A percentile compares a stretch with the other conserved stretches of the same genome.
Evolutionary conservation across 2,113 vertebrate species (phyloP).

Genomic region (Thryonomys swinderianus): DNA sequence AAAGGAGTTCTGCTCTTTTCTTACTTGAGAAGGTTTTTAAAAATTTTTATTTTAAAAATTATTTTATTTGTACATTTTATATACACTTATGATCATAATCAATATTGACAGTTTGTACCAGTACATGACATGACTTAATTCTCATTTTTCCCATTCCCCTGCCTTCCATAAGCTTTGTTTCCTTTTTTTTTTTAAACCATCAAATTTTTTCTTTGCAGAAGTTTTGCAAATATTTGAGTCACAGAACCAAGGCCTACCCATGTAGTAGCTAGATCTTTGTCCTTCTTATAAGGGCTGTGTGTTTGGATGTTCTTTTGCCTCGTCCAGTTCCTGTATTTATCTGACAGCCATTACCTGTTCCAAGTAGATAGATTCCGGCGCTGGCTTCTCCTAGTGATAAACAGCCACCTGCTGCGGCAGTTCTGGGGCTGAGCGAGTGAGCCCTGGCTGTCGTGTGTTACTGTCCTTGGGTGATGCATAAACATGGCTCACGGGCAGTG

Average conservation of each 20-base stretch:
- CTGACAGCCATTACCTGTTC: not conserved
- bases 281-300: not conserved
- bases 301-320: not conserved
- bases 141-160: too few relatives aligned
- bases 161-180: too few relatives aligned
- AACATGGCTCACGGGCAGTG: not conserved
- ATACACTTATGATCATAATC: too few relatives aligned
- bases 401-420: not conserved
- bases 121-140: too few relatives aligned
- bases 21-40: not conserved
- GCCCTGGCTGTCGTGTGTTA: not conserved
- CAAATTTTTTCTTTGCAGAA: too few relatives aligned
- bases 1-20: not conserved
- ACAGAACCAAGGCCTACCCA: not conserved
- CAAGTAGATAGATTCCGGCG: not conserved
- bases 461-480: not conserved
- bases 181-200: too few relatives aligned
- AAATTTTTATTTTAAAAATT: too few relatives aligned
- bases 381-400: not conserved
- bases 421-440: not conserved
- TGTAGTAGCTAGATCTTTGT: not conserved
- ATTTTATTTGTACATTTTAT: too few relatives aligned
- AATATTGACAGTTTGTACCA: too few relatives aligned
- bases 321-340: not conserved
- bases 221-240: not conserved